Conservation (phyloP, 2,888 invertebrate genomes). For the Ochropleura plecta region DNA sequence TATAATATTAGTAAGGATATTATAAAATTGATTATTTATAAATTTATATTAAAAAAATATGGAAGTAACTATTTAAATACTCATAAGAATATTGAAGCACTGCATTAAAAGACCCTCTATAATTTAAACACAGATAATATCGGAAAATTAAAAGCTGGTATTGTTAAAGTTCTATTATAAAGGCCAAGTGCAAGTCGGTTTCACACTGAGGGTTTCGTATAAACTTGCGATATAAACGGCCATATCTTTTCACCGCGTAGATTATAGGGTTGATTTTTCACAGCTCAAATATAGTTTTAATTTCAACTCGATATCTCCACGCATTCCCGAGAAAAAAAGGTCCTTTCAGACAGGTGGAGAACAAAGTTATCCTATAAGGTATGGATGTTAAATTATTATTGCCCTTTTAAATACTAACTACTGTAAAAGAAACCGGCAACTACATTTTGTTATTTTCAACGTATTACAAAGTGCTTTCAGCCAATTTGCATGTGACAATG, state of each 20-base stretch:
- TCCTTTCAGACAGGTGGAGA: background rate
- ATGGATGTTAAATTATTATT: background rate
- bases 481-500: slow-evolving; percentile 34
- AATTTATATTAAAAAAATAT: background rate
- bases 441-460: background rate
- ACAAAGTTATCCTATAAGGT: no score
- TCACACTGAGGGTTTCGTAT: no score
- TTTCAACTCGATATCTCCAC: no score
- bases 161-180: background rate
- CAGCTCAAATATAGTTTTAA: no score
- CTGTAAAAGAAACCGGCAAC: background rate
- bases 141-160: background rate
- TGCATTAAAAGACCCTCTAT: background rate
- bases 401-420: no score
- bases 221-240: no score
- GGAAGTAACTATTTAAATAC: background rate
- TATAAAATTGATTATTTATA: no score
- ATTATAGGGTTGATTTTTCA: no score
- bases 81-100: background rate
- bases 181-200: no score
- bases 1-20: no score
- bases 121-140: background rate
- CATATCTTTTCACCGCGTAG: no score
- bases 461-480: slow-evolving; percentile 16
- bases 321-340: background rate